These are phyloP conservation scores for Stegophylla sp. DNA, from an alignment of 2,888 invertebrate species.

Conservation along the genomic window DNA sequence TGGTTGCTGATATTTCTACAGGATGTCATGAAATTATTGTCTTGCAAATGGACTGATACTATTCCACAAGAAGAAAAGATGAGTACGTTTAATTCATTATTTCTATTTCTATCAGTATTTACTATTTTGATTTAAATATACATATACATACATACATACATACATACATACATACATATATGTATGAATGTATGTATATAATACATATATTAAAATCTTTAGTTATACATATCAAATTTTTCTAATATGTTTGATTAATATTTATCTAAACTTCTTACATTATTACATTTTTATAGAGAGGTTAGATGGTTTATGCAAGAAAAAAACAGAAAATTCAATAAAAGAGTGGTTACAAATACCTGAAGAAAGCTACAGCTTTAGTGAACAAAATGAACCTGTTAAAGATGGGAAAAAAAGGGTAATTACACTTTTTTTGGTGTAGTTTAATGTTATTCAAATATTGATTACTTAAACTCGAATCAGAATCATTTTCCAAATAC, in stretches of 20 bases:
- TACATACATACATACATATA: too few relatives aligned
- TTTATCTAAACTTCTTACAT: background rate
- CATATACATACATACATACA: too few relatives aligned
- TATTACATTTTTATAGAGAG: constrained; percentile 75
- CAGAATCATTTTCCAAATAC: too few relatives aligned
- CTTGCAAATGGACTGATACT: constrained; percentile 57
- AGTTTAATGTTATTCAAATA: too few relatives aligned
- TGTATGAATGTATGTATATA: too few relatives aligned
- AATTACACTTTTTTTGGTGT: too few relatives aligned
- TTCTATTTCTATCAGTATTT: background rate
- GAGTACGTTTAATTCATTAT: constrained; percentile 43
- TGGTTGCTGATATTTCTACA: constrained; percentile 57
- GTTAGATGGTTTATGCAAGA: constrained; percentile 86
- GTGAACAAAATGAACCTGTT: constrained; percentile 60
- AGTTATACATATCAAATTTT: background rate
- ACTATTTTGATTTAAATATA: background rate
- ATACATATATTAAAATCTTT: background rate
- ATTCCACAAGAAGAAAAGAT: constrained; percentile 59
- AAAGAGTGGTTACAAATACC: constrained; percentile 89
- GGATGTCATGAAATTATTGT: constrained; percentile 55
- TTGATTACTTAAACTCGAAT: too few relatives aligned
- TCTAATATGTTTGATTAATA: background rate
- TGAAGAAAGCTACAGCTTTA: constrained; percentile 76
- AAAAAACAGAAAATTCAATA: constrained; percentile 77
- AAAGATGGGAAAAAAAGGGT: constrained; percentile 87